Percentiles rank a stretch among this genome's conserved stretches.
phyloP scores from a whole-genome alignment of 2,113 vertebrate species.

The Phalacrocorax brasilianus region DNA sequence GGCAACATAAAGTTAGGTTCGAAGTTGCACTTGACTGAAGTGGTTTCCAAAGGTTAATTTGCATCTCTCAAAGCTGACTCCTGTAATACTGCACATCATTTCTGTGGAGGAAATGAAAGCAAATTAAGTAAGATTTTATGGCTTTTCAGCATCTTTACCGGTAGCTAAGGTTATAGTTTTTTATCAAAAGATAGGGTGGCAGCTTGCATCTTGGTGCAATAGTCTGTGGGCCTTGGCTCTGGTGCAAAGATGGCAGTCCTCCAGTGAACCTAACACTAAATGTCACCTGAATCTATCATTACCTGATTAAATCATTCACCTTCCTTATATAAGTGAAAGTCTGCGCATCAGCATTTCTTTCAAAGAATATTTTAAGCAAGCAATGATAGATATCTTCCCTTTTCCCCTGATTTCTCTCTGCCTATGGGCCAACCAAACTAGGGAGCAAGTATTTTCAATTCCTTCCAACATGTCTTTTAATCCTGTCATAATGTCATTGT shows the following conservation, averaged over 20 bases:
- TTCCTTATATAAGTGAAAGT: constrained; percentile 57
- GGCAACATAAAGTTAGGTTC: background rate
- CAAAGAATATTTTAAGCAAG: constrained; percentile 50
- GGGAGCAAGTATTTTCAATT: background rate
- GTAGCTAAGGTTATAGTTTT: background rate
- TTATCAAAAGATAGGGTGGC: background rate
- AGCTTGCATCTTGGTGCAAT: background rate
- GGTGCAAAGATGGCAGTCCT: constrained; percentile 77
- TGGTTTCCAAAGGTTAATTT: constrained; percentile 37
- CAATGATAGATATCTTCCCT: constrained; percentile 6
- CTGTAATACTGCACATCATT: background rate
- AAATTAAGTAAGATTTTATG: constrained; percentile 17
- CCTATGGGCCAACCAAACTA: background rate
- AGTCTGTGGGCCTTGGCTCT: constrained; percentile 71
- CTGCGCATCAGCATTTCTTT: constrained; percentile 58
- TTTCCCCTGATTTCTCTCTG: background rate
- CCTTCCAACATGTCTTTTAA: background rate
- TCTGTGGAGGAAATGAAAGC: constrained; percentile 13
- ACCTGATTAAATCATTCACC: constrained; percentile 81
- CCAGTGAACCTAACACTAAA: constrained; percentile 73
- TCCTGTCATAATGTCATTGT: background rate
- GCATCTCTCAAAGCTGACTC: background rate
- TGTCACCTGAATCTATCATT: constrained; percentile 84
- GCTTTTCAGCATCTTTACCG: constrained; percentile 4
- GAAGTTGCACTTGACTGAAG: background rate